phyloP scores from a whole-genome alignment of 2,113 vertebrate genomes.

The Hippocampus comes region DNA sequence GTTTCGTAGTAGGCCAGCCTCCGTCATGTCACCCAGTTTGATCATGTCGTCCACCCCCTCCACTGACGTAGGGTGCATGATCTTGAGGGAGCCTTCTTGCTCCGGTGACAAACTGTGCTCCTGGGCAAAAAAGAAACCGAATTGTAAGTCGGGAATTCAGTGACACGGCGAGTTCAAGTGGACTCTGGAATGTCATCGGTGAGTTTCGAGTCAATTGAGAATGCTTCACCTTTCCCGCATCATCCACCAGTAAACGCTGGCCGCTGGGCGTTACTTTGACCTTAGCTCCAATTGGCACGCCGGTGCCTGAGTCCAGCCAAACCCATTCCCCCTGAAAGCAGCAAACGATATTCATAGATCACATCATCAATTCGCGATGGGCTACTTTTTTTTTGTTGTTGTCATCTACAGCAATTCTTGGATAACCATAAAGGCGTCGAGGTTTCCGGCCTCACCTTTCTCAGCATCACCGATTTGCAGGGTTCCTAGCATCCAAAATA shows the following conservation, averaged over 20 bases:
- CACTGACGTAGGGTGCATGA: slow-evolving; percentile 97
- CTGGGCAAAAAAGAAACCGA: slow-evolving; percentile 40
- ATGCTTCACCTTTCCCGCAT: slow-evolving; percentile 84
- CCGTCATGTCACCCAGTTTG: slow-evolving; percentile 91
- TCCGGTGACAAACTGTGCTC: slow-evolving; percentile 95
- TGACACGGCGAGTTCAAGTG: background rate
- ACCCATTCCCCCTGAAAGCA: slow-evolving; percentile 84
- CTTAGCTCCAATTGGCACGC: slow-evolving; percentile 81
- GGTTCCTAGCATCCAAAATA: slow-evolving; percentile 21
- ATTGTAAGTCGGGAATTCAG: background rate
- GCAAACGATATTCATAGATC: background rate
- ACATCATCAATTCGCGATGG: background rate
- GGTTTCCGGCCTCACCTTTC: slow-evolving; percentile 46
- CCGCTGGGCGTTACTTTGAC: slow-evolving; percentile 77
- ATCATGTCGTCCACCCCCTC: slow-evolving; percentile 99
- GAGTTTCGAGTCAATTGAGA: background rate
- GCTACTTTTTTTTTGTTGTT: background rate
- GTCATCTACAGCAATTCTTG: background rate
- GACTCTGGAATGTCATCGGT: background rate
- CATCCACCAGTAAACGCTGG: slow-evolving; percentile 79
- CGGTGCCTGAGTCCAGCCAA: slow-evolving; percentile 77
- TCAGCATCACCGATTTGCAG: slow-evolving; percentile 40
- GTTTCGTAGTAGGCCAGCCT: slow-evolving; percentile 92
- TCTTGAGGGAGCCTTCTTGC: slow-evolving; percentile 89
- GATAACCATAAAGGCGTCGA: background rate